A percentile compares a stretch with the other conserved stretches of the same genome.
Conservation (phyloP, 2,797 vertebrate species). For the Poeciliopsis gracilis region DNA sequence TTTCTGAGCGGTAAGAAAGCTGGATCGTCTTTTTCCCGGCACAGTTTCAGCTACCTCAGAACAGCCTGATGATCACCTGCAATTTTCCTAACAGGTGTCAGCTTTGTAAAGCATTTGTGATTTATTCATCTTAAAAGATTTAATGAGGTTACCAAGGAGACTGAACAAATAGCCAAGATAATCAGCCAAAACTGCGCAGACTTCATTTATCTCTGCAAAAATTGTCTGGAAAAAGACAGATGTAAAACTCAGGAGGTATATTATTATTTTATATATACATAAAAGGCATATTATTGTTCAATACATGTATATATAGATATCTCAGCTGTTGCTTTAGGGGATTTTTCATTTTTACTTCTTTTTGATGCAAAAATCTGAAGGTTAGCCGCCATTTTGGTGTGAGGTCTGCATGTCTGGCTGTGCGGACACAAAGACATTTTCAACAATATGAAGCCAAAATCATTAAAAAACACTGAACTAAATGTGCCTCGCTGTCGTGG, state of each 20-base stretch:
- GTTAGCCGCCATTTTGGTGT: no score
- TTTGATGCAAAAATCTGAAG: no score
- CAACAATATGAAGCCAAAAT: no score
- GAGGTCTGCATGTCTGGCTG: no score
- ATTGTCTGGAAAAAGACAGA: neutral
- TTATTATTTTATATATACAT: neutral
- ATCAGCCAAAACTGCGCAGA: neutral
- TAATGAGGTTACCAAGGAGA: constrained; percentile 9
- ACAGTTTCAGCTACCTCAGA: neutral
- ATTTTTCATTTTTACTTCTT: no score
- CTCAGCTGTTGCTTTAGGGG: no score
- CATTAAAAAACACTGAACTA: no score
- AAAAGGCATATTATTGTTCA: neutral
- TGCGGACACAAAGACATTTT: no score
- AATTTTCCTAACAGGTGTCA: constrained; percentile 3
- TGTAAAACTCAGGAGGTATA: neutral
- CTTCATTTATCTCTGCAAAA: neutral
- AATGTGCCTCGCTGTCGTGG: no score
- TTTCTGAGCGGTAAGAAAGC: neutral
- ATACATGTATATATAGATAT: neutral
- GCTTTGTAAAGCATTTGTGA: constrained; percentile 10
- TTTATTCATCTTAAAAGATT: constrained; percentile 8
- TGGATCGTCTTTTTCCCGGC: neutral
- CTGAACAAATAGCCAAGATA: constrained; percentile 7
- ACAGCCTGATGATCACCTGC: constrained; percentile 8